A percentile compares a stretch with the other conserved stretches of the same genome.
Conservation (phyloP, 2,797 vertebrate species). For the Pempheris klunzingeri region DNA sequence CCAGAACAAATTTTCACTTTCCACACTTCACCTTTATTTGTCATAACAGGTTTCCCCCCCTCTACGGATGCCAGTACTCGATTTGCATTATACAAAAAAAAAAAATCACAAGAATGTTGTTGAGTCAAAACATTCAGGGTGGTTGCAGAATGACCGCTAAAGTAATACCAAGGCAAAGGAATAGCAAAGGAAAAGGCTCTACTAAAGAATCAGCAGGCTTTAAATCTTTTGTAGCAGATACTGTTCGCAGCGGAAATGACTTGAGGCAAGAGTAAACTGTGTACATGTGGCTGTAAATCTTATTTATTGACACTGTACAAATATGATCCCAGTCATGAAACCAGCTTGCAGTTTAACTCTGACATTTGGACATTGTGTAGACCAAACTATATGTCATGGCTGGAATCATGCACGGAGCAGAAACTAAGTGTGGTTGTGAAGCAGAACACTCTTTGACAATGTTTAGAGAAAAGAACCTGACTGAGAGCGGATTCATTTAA, state of each 20-base stretch:
- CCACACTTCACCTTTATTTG: constrained; percentile 63
- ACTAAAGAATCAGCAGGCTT: constrained; percentile 35
- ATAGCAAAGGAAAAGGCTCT: constrained; percentile 5
- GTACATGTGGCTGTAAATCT: constrained; percentile 32
- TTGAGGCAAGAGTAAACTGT: constrained; percentile 8
- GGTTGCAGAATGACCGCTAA: constrained; percentile 29
- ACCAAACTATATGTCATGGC: constrained; percentile 18
- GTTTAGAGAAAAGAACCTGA: constrained; percentile 17
- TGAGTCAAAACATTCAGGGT: constrained; percentile 28
- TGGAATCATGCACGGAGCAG: not conserved
- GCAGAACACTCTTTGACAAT: constrained; percentile 13
- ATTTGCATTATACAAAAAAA: constrained; percentile 59
- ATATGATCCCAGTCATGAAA: constrained; percentile 25
- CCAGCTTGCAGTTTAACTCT: constrained; percentile 23
- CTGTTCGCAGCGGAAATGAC: constrained; percentile 30
- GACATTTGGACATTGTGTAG: constrained; percentile 26
- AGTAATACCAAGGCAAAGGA: constrained; percentile 11
- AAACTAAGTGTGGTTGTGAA: constrained; percentile 29
- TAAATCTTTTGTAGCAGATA: constrained; percentile 25
- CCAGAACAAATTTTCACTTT: constrained; percentile 57
- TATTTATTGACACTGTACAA: constrained; percentile 10
- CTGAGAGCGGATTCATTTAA: not conserved
- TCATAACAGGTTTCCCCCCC: constrained; percentile 34
- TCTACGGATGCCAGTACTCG: constrained; percentile 14
- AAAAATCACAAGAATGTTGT: constrained; percentile 26